Evolutionary conservation across 2,797 vertebrate species (phyloP).

Genomic region (Ceyx erithaca): DNA sequence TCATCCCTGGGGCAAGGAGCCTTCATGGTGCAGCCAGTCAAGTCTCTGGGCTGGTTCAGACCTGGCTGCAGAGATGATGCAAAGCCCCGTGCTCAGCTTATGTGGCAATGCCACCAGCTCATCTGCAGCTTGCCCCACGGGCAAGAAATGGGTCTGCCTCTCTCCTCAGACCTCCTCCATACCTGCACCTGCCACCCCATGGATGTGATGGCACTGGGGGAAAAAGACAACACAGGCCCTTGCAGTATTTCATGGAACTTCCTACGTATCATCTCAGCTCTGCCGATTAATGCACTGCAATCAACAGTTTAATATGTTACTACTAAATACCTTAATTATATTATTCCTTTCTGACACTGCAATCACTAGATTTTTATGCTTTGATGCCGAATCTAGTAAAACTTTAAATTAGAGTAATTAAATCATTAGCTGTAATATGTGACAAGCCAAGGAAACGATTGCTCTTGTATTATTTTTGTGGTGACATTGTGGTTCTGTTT

Average conservation of each 20-base stretch:
- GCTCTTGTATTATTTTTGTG: slow-evolving; percentile 48
- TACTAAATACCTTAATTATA: slow-evolving; percentile 73
- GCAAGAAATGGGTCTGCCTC: not conserved
- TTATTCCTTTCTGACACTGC: slow-evolving; percentile 69
- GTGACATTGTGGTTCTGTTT: not conserved
- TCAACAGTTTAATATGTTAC: slow-evolving; percentile 76
- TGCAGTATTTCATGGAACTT: not conserved
- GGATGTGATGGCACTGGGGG: accelerated
- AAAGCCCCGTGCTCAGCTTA: not conserved
- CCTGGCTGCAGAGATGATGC: not conserved
- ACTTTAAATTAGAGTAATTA: slow-evolving; percentile 77
- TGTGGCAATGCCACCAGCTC: accelerated
- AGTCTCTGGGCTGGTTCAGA: accelerated
- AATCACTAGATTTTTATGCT: slow-evolving; percentile 77
- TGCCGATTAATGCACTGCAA: slow-evolving; percentile 38
- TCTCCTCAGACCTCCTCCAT: not conserved
- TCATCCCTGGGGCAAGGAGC: not conserved
- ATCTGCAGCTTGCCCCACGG: accelerated
- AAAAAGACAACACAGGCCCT: not conserved
- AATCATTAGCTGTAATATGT: slow-evolving; percentile 72
- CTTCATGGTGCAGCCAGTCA: accelerated
- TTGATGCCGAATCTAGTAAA: slow-evolving; percentile 72
- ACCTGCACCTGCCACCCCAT: not conserved
- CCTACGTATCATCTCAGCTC: not conserved
- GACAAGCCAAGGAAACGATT: slow-evolving; percentile 60